Percentiles rank a stretch among this genome's conserved stretches.
These are phyloP conservation scores for Aphelocoma californica DNA, from an alignment of 2,797 vertebrate genomes.

Conservation along the genomic window DNA sequence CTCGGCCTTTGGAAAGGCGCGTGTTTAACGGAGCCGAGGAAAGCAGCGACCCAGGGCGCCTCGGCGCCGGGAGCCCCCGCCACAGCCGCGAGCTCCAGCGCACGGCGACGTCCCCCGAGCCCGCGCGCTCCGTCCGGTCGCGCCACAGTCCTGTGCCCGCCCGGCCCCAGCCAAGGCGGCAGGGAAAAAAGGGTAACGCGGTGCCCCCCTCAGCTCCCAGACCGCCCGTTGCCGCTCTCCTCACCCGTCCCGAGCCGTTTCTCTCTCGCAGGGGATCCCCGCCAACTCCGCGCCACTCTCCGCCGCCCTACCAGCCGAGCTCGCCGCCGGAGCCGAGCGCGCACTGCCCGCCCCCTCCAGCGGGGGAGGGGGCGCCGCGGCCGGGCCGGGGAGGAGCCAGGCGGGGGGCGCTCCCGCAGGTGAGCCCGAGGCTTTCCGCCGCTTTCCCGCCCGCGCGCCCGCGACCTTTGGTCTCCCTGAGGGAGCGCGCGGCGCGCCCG, in stretches of 20 bases:
- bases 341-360: constrained; percentile 9
- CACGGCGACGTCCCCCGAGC: neutral
- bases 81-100: neutral
- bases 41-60: neutral
- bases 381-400: neutral
- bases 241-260: neutral
- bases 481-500: neutral
- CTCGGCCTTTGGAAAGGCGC: neutral
- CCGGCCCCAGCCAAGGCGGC: neutral
- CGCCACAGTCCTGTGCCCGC: neutral
- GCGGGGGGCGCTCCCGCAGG: constrained; percentile 9
- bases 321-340: neutral
- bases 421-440: neutral
- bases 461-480: neutral
- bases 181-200: too few relatives aligned
- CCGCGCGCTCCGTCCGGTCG: neutral
- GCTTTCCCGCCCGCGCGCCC: neutral
- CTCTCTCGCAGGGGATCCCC: neutral
- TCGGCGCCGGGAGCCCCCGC: neutral
- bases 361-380: neutral
- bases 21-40: neutral
- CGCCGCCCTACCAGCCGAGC: neutral
- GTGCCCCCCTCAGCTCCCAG: neutral
- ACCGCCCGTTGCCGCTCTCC: neutral
- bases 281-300: neutral